phyloP scores from a whole-genome alignment of 2,888 invertebrate species.

The Baccha elongata region DNA sequence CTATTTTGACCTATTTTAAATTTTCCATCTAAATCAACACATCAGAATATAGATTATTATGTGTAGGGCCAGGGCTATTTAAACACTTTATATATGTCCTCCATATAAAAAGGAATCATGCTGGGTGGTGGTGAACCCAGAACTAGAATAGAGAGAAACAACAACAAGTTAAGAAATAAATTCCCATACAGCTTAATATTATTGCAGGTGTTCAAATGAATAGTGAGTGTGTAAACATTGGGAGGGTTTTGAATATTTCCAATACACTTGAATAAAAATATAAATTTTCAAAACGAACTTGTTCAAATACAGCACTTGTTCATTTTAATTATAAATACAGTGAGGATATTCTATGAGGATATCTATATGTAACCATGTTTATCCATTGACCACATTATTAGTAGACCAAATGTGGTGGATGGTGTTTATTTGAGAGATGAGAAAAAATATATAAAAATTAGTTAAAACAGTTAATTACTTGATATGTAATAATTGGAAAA shows the following conservation, averaged over 20 bases:
- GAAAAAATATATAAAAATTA: conserved; percentile 19
- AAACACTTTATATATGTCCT: conserved; percentile 24
- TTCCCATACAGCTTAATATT: conserved; percentile 10
- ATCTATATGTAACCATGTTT: neutral
- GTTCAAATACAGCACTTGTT: conserved; percentile 37
- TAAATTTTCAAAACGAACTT: conserved; percentile 46
- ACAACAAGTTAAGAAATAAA: conserved; percentile 11
- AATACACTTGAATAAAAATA: conserved; percentile 18
- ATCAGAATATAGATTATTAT: neutral
- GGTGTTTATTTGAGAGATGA: conserved; percentile 5
- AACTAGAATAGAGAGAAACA: too few relatives aligned
- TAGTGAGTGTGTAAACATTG: conserved; percentile 1
- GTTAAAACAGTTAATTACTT: conserved; percentile 53
- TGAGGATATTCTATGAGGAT: neutral
- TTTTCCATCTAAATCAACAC: conserved; percentile 26
- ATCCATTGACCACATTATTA: neutral
- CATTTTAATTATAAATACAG: conserved; percentile 44
- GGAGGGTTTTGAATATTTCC: neutral
- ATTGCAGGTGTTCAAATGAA: conserved; percentile 41
- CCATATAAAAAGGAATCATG: conserved; percentile 10
- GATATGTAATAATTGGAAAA: conserved; percentile 49
- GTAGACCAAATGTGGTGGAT: neutral
- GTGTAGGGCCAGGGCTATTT: neutral
- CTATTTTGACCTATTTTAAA: conserved; percentile 27
- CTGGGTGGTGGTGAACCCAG: too few relatives aligned